phyloP scores from a whole-genome alignment of 2,113 vertebrate species.

The Mus spicilegus region DNA sequence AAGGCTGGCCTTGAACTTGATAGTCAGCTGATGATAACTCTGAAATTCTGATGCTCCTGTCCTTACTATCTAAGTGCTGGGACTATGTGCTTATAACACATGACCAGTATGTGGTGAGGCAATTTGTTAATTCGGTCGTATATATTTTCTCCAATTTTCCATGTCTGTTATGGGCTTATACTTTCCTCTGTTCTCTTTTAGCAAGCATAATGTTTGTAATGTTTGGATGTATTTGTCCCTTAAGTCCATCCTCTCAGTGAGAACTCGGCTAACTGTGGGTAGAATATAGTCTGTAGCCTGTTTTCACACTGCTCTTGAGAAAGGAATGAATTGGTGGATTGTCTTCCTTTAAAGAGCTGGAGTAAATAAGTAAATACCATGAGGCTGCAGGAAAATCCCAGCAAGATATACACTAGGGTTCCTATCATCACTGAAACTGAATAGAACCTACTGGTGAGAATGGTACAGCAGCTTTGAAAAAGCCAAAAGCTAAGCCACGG shows the following conservation, averaged over 20 bases:
- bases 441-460: neutral
- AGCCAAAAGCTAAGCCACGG: neutral
- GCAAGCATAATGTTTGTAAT: neutral
- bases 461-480: neutral
- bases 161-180: neutral
- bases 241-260: neutral
- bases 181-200: neutral
- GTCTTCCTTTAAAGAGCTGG: neutral
- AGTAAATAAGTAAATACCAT: neutral
- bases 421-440: neutral
- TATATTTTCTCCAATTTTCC: neutral
- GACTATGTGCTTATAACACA: neutral
- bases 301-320: neutral
- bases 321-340: slow-evolving; percentile 26
- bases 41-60: neutral
- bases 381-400: neutral
- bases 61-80: neutral
- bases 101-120: neutral
- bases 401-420: neutral
- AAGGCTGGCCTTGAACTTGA: neutral
- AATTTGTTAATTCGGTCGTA: neutral
- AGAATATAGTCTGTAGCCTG: neutral
- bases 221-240: neutral
- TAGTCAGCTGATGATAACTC: neutral
- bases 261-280: neutral